These are phyloP conservation scores for Ammodytes dubius DNA, from an alignment of 2,113 vertebrate species.

Conservation along the genomic window DNA sequence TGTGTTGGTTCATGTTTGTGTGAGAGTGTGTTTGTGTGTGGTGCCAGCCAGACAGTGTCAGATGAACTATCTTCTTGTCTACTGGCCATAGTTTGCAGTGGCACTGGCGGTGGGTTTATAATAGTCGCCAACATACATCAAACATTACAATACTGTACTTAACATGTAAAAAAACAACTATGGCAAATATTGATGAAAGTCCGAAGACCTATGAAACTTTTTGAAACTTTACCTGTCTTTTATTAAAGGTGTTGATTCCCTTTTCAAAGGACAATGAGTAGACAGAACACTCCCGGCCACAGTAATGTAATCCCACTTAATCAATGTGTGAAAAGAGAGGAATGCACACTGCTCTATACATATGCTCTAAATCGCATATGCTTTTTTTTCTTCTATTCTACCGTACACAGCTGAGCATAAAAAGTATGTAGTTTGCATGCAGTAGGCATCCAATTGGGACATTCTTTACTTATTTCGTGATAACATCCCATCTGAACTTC, in stretches of 20 bases:
- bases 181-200: background rate
- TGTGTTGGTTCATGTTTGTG: background rate
- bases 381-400: too few species aligned
- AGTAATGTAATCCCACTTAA: slow-evolving; percentile 54
- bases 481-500: too few species aligned
- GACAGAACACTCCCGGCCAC: background rate
- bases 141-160: background rate
- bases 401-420: too few species aligned
- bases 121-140: background rate
- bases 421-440: too few species aligned
- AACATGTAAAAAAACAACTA: background rate
- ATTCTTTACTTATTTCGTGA: too few species aligned
- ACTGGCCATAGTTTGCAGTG: background rate
- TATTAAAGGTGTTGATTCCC: slow-evolving; percentile 16
- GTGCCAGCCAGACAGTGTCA: background rate
- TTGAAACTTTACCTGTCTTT: slow-evolving; percentile 7
- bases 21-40: background rate
- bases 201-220: background rate
- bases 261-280: slow-evolving; percentile 14
- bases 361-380: too few species aligned
- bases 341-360: slow-evolving; percentile 28
- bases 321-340: slow-evolving; percentile 44
- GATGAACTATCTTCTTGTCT: slow-evolving; percentile 4
- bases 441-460: too few species aligned
- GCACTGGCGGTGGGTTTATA: background rate